Evolutionary conservation across 2,113 vertebrate species (phyloP), one percentile per base, ranked within the genome.

Genomic region (Pica pica): DNA sequence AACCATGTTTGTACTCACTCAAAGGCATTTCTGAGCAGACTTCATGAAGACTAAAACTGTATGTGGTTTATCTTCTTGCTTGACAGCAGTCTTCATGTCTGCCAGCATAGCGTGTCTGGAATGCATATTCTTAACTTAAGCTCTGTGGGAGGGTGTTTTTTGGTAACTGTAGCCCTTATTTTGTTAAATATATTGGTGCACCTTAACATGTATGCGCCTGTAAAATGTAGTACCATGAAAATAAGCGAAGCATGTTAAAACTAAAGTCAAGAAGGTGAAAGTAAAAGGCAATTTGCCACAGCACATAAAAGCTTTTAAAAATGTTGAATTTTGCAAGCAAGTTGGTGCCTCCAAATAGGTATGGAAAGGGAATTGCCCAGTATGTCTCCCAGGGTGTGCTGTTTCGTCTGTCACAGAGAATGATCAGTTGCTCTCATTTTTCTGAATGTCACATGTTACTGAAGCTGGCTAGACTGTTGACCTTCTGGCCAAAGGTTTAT

Each of bases 311-410:
- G 22, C 42, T 91, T 77, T 86, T 31, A 6, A 27, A 81, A 89
- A 49, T 10, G 9, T 19, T 69, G 37, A 49, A 7, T 28, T 33
- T 46, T 69, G 28, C 0, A 7, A 61, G 52, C n/a, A 71, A n/a
- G 26, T 50, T 68, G 53, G 5, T 95, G 44, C 35, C 35, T 75
- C 30, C 16, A 15, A 13, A 10, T 23, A 15, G 52, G 27, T 41
- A 7, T 3, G 28, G 71, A 35, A 69, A 20, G 56, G 37, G 49
- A 61, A 11, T 16, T 56, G 60, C 27, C 41, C 5, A 9, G 21
- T 1, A 0, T 15, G 1, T 73, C 11, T 82, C 31, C 17, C 0
- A 2, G 30, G 16, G 22, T 10, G 0, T 30, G 27, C 55, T 61
- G 10, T 10, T 71, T 17, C 39, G 47, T 64, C 19, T 64, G 5